phyloP scores from a whole-genome alignment of 2,888 invertebrate genomes.

The Sialis fuliginosa region DNA sequence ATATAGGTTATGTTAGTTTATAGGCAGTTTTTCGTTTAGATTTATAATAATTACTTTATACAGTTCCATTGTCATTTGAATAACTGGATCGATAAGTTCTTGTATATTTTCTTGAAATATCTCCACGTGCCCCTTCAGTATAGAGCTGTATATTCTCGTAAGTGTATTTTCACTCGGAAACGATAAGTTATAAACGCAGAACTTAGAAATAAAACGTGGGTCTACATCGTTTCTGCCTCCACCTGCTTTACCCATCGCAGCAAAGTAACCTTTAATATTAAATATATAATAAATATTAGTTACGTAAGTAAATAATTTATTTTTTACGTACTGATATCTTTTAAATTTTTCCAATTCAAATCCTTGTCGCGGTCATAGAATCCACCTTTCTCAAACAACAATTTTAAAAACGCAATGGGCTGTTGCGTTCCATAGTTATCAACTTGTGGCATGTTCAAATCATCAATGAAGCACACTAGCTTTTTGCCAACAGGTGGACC shows the following conservation, averaged over 20 bases:
- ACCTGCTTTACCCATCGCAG: constrained; percentile 75
- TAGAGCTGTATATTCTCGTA: constrained; percentile 65
- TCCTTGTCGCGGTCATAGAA: constrained; percentile 81
- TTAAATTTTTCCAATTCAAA: constrained; percentile 74
- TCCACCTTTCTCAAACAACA: constrained; percentile 76
- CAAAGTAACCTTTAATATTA: constrained; percentile 39
- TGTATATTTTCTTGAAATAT: constrained; percentile 50
- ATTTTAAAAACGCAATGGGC: constrained; percentile 79
- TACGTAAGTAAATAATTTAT: no score
- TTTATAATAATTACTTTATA: constrained; percentile 71
- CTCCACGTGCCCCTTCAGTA: constrained; percentile 58
- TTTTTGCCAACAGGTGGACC: constrained; percentile 83
- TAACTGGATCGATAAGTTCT: constrained; percentile 43
- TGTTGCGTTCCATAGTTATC: constrained; percentile 87
- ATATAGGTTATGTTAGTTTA: constrained; percentile 31
- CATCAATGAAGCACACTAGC: constrained; percentile 79
- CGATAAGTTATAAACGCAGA: constrained; percentile 70
- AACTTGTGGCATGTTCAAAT: constrained; percentile 86
- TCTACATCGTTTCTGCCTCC: constrained; percentile 84
- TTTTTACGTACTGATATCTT: constrained; percentile 42
- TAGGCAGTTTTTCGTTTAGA: no score
- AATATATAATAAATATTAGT: neutral
- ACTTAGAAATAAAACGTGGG: constrained; percentile 80
- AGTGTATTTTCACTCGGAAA: constrained; percentile 67
- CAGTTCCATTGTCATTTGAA: constrained; percentile 62